Evolutionary conservation across 2,113 vertebrate species (phyloP).

Genomic region (Dascyllus trimaculatus): DNA sequence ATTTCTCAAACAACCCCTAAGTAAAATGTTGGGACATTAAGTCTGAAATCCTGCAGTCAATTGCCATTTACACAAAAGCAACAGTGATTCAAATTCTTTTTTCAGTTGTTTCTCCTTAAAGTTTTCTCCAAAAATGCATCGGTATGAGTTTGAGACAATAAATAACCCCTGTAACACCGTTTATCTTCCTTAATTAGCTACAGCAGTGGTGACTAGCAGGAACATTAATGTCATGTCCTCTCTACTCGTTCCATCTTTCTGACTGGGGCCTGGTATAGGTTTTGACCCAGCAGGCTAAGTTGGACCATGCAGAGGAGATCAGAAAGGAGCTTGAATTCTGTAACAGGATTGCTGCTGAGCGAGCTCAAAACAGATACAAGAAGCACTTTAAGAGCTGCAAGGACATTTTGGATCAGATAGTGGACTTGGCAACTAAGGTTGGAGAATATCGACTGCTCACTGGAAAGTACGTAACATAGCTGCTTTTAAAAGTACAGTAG

Average conservation of each 20-base stretch:
- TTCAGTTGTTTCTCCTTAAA: not conserved
- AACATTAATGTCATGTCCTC: constrained; percentile 18
- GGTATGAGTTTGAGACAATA: constrained; percentile 32
- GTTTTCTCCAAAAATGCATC: not conserved
- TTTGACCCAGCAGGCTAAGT: constrained; percentile 87
- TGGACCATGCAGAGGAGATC: constrained; percentile 85
- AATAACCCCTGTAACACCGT: not conserved
- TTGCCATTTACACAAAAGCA: not conserved
- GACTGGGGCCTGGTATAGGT: constrained; percentile 80
- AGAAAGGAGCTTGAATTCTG: constrained; percentile 84
- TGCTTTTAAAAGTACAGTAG: constrained; percentile 17
- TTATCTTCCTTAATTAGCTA: not conserved
- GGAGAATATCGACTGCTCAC: constrained; percentile 90
- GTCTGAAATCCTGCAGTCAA: not conserved
- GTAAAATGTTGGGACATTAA: no score
- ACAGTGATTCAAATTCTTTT: constrained; percentile 1
- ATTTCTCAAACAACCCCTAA: not conserved
- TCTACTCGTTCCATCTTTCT: constrained; percentile 45
- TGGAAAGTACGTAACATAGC: constrained; percentile 86
- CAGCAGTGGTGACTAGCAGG: constrained; percentile 1
- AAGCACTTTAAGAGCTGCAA: constrained; percentile 89
- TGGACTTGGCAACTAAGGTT: constrained; percentile 90
- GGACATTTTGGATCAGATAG: constrained; percentile 88
- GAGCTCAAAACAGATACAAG: constrained; percentile 80
- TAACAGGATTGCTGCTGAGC: constrained; percentile 84